Evolutionary conservation across 2,113 vertebrate species (phyloP).

Genomic region (Sylvietta virens): DNA sequence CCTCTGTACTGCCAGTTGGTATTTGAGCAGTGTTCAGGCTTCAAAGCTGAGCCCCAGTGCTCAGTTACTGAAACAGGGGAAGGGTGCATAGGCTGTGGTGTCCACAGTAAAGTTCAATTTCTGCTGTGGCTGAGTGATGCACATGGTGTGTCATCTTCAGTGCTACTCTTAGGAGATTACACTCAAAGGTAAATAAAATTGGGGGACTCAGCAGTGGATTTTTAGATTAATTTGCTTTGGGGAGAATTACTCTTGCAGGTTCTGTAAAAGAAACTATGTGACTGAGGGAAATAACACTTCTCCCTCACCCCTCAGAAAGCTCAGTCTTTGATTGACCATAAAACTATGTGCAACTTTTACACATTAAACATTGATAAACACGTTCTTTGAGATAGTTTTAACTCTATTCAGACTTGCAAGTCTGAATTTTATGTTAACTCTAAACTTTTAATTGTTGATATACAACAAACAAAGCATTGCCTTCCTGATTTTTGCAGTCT

Average conservation of each 20-base stretch:
- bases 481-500: not conserved
- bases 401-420: not conserved
- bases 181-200: not conserved
- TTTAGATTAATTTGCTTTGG: not conserved
- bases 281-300: not conserved
- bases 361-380: not conserved
- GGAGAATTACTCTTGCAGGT: not conserved
- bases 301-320: not conserved
- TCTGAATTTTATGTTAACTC: not conserved
- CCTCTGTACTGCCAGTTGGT: not conserved
- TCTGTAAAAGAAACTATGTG: not conserved
- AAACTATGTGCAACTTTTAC: not conserved
- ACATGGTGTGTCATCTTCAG: not conserved
- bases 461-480: not conserved
- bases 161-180: not conserved
- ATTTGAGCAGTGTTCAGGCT: not conserved
- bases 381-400: not conserved
- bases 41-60: not conserved
- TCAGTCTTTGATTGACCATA: not conserved
- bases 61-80: not conserved
- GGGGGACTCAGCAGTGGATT: accelerated
- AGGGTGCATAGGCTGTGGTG: accelerated
- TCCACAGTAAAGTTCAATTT: not conserved
- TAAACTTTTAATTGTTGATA: not conserved
- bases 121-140: too few species aligned